These are phyloP conservation scores for Toxostoma redivivum DNA, from an alignment of 2,113 vertebrate species.

Conservation along the genomic window DNA sequence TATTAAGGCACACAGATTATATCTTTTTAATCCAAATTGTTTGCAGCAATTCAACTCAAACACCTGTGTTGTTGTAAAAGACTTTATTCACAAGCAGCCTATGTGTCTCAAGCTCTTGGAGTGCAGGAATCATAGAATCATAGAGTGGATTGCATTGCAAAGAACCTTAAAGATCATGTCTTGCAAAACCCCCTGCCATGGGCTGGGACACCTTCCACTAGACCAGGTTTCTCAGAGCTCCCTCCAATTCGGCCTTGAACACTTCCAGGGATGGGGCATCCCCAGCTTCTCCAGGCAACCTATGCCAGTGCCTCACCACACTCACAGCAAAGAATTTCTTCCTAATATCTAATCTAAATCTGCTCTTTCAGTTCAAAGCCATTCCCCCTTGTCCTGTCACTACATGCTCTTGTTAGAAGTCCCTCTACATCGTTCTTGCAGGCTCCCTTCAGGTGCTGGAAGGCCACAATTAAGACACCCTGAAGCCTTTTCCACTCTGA, in stretches of 20 bases:
- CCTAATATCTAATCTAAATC: not conserved
- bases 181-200: fast-evolving
- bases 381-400: not conserved
- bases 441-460: not conserved
- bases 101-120: not conserved
- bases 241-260: not conserved
- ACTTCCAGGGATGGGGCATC: not conserved
- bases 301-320: not conserved
- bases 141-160: not conserved
- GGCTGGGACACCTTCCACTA: not conserved
- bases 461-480: not conserved
- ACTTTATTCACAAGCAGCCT: not conserved
- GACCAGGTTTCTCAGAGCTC: not conserved
- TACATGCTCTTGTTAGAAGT: not conserved
- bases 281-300: not conserved
- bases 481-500: not conserved
- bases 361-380: not conserved
- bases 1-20: not conserved
- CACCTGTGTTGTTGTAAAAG: not conserved
- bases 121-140: not conserved
- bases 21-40: not conserved
- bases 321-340: not conserved
- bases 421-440: fast-evolving
- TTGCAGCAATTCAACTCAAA: not conserved
- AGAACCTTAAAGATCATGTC: not conserved